These are phyloP conservation scores for Porites rus DNA, from an alignment of 92 coral and sea anemone genomes.

Conservation along the genomic window DNA sequence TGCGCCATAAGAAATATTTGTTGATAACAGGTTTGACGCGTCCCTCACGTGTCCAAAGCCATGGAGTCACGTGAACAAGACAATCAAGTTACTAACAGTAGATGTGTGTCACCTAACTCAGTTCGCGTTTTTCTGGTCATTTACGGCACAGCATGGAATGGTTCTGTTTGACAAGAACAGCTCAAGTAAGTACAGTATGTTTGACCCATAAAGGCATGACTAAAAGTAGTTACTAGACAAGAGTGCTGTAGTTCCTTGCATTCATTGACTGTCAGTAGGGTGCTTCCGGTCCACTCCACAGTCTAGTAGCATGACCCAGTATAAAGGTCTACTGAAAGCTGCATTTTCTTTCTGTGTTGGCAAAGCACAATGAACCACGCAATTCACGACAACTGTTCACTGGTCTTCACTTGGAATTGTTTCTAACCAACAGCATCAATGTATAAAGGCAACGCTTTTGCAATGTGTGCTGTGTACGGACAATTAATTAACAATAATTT, in stretches of 20 bases:
- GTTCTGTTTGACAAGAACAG: slow-evolving; percentile 80
- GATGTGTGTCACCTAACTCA: slow-evolving; percentile 95
- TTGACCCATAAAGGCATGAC: neutral
- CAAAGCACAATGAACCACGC: neutral
- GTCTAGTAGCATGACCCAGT: too few species aligned
- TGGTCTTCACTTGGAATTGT: too few species aligned
- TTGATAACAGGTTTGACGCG: slow-evolving; percentile 81
- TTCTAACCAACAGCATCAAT: too few species aligned
- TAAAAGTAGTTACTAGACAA: too few species aligned
- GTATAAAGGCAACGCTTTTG: too few species aligned
- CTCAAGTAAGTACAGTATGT: slow-evolving; percentile 67
- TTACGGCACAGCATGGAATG: slow-evolving; percentile 84
- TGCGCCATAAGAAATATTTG: neutral
- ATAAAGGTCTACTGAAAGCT: too few species aligned
- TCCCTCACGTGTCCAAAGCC: slow-evolving; percentile 91
- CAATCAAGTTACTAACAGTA: slow-evolving; percentile 90
- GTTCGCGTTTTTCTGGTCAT: slow-evolving; percentile 96
- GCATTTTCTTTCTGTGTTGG: neutral
- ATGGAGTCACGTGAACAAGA: slow-evolving; percentile 87
- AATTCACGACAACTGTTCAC: neutral
- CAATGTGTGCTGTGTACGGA: too few species aligned
- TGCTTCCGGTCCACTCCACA: too few species aligned
- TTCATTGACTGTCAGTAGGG: too few species aligned
- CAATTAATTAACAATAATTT: too few species aligned
- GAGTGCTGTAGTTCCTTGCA: too few species aligned